Percentiles rank a stretch among this genome's conserved stretches.
Evolutionary conservation across 1,140 invertebrate species (phyloP).

Genomic region (Brachionus manjavacas): DNA sequence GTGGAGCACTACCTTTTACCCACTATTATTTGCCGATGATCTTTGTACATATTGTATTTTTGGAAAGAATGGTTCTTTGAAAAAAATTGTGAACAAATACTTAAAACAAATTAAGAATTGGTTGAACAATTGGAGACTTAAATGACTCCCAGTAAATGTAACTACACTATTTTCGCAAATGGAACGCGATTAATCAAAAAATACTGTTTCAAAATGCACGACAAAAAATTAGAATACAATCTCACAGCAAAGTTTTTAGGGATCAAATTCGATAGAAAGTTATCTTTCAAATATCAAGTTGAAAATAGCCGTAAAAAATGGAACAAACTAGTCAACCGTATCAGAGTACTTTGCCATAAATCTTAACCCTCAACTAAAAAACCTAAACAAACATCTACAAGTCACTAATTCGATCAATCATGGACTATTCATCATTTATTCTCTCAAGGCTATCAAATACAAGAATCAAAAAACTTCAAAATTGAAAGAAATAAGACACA

Average conservation of each 20-base stretch:
- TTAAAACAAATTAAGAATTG: neutral
- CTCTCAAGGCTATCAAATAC: too few relatives aligned
- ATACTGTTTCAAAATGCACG: neutral
- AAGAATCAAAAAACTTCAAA: too few relatives aligned
- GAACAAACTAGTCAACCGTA: too few relatives aligned
- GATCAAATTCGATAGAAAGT: too few relatives aligned
- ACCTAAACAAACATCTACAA: too few relatives aligned
- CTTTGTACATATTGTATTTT: neutral
- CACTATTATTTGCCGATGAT: neutral
- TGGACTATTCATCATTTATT: too few relatives aligned
- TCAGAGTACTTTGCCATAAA: neutral
- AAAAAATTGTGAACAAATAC: neutral
- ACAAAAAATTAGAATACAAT: neutral
- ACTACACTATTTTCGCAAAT: neutral
- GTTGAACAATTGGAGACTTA: neutral
- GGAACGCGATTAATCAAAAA: neutral
- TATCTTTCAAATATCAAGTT: too few relatives aligned
- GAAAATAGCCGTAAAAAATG: too few relatives aligned
- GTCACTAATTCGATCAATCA: too few relatives aligned
- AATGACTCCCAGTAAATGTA: neutral
- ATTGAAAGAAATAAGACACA: too few relatives aligned
- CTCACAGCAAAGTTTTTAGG: too few relatives aligned
- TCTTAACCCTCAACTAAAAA: too few relatives aligned
- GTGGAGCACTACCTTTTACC: neutral
- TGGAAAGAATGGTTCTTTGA: neutral